Conservation (phyloP, 2,797 vertebrate genomes). For the Pipistrellus nathusii region DNA sequence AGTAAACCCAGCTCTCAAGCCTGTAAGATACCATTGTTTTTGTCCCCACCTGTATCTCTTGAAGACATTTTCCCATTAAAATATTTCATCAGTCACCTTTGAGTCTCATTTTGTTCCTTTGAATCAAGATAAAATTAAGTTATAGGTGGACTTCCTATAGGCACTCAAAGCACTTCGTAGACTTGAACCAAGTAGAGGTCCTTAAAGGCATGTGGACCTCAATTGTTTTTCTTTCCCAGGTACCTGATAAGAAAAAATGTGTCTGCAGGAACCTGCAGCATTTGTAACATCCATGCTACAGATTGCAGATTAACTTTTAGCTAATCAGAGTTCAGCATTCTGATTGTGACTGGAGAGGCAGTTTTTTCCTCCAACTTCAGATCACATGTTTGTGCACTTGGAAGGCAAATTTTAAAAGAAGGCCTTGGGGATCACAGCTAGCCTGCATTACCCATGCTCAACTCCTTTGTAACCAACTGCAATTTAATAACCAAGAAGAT, state of each 20-base stretch:
- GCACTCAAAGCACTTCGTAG: not conserved
- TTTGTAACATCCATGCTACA: conserved; percentile 66
- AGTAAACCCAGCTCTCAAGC: not conserved
- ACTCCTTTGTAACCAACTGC: conserved; percentile 83
- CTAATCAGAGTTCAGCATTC: conserved; percentile 81
- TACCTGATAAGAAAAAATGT: conserved; percentile 35
- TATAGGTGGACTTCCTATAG: conserved; percentile 64
- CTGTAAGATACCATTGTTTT: not conserved
- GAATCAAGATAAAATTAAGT: conserved; percentile 27
- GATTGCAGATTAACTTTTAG: conserved; percentile 77
- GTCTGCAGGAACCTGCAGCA: conserved; percentile 60
- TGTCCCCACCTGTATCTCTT: not conserved
- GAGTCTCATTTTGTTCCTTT: conserved; percentile 71
- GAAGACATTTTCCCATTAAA: conserved; percentile 59
- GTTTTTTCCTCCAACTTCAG: conserved; percentile 70
- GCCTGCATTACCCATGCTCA: conserved; percentile 82
- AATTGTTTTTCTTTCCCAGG: conserved; percentile 68
- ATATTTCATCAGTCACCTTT: conserved; percentile 51
- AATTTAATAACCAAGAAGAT: conserved; percentile 84
- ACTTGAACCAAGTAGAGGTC: conserved; percentile 67
- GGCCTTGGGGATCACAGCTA: conserved; percentile 83
- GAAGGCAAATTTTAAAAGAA: conserved; percentile 82
- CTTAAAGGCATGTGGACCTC: conserved; percentile 33
- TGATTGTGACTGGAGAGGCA: conserved; percentile 70
- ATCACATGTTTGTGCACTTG: conserved; percentile 82